Evolutionary conservation across 2,113 vertebrate species (phyloP), one percentile per base, ranked within the genome.

Genomic region (Romanogobio albipinnatus): DNA sequence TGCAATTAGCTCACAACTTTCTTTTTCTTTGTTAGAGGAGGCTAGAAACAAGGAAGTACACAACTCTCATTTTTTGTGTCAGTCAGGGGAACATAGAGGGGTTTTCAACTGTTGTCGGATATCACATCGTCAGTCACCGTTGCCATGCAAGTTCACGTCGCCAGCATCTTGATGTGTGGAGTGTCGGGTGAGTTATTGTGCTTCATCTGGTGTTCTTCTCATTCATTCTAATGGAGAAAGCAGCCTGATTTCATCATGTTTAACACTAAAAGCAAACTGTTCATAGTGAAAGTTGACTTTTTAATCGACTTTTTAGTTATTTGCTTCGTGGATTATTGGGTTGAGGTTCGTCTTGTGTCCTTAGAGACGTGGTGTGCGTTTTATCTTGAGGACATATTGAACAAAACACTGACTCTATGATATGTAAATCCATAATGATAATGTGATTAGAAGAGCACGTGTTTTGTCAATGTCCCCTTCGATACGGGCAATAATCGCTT

Each of bases 121-220:
- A 4, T 53, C 26, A 7, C 36, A 43, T 17, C 56, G 14, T 56
- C 26, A 70, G 45, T 68, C 33, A 26, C 43, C 39, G 39, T 62
- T 47, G 36, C 17, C 81, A 89, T 89, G 88, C 71, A 59, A 68
- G 73, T 73, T 78, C 59, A 53, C 61, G 14, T 86, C 45, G 22
- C 85, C 51, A 51, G 76, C 45, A 7, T 81, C 51, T 84, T 89
- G 70, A 61, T 89, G 74, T 86, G 82, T 43, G 14, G 86, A 36
- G 84, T 49, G 70, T 86, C 86, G 62, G 81, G 88, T 89, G 68
- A 89, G 88, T 81, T 83, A 3, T n/a, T 68, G 2, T 62, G n/a
- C 22, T 43, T 7, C 61, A 66, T 13, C 39, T 45, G 5, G 4
- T 47, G 24, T 66, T 49, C 22, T 66, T 13, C 8, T 47, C 39